Percentiles rank a stretch among this genome's conserved stretches.
Conservation (phyloP, 2,797 vertebrate species). For the Pampus argenteus region DNA sequence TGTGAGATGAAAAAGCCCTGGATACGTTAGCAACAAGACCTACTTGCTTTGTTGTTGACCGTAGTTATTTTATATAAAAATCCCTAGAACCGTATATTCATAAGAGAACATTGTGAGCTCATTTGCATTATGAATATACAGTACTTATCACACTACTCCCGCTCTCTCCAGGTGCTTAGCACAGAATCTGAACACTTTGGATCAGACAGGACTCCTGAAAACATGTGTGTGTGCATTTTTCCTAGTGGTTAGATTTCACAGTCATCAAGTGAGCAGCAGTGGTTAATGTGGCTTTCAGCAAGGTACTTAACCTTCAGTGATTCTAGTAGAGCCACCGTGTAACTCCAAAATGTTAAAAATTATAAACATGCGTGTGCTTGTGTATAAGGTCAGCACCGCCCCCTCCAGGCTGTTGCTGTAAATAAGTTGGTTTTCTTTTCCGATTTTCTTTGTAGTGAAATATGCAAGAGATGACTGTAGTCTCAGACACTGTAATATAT, state of each 20-base stretch:
- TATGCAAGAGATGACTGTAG: conserved; percentile 51
- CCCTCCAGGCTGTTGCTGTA: conserved; percentile 27
- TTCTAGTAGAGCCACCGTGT: background rate
- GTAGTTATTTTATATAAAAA: background rate
- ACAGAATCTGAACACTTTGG: conserved; percentile 10
- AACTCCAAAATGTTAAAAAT: background rate
- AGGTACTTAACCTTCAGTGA: conserved; percentile 3
- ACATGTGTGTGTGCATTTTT: background rate
- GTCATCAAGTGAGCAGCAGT: background rate
- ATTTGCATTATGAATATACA: conserved; percentile 56
- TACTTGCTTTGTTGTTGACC: background rate
- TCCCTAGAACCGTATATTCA: conserved; percentile 32
- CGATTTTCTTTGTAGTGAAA: conserved; percentile 50
- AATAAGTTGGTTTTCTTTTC: conserved; percentile 50
- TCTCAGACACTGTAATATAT: conserved; percentile 56
- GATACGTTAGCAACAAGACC: background rate
- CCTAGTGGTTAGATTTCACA: background rate
- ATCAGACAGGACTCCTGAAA: conserved; percentile 10
- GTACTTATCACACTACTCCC: conserved; percentile 19
- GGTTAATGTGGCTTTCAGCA: conserved; percentile 11
- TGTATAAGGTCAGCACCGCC: conserved; percentile 19
- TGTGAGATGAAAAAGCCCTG: background rate
- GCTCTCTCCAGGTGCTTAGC: conserved; percentile 20
- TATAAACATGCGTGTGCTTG: background rate
- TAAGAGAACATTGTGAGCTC: conserved; percentile 19